Evolutionary conservation across 2,797 vertebrate species (phyloP).

Genomic region (Taenioides sp.): DNA sequence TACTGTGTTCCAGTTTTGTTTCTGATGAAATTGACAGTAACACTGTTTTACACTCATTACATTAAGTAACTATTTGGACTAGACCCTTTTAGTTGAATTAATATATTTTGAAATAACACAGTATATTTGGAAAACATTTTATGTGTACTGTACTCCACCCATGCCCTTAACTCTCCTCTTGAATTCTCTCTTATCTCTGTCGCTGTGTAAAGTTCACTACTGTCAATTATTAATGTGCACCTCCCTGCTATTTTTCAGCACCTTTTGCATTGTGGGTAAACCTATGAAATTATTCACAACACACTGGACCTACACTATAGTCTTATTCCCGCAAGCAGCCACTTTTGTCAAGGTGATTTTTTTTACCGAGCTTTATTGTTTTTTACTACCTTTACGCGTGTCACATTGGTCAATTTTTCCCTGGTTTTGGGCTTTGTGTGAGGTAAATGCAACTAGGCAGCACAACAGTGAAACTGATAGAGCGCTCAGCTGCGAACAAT

Average conservation of each 20-base stretch:
- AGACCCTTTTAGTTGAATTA: neutral
- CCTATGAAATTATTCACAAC: conserved; percentile 53
- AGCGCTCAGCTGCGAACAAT: conserved; percentile 46
- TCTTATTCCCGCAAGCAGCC: conserved; percentile 34
- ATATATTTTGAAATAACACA: neutral
- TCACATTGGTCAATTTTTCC: conserved; percentile 39
- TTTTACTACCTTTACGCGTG: conserved; percentile 31
- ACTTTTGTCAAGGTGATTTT: conserved; percentile 46
- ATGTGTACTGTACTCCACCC: neutral
- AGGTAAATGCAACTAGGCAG: conserved; percentile 63
- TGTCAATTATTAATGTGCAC: conserved; percentile 63
- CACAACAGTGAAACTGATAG: conserved; percentile 62
- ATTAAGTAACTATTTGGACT: neutral
- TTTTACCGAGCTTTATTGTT: conserved; percentile 50
- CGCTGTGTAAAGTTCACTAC: conserved; percentile 55
- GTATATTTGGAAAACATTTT: neutral
- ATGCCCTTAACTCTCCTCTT: neutral
- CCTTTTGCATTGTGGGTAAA: conserved; percentile 15
- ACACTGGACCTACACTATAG: conserved; percentile 8
- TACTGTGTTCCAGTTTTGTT: no score
- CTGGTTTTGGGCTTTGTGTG: conserved; percentile 55
- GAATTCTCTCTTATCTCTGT: conserved; percentile 45
- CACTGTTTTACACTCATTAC: neutral
- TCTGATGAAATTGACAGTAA: no score
- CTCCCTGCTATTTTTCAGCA: conserved; percentile 6